phyloP scores from a whole-genome alignment of 2,888 invertebrate species.

The Pachliopta kotzebuea region DNA sequence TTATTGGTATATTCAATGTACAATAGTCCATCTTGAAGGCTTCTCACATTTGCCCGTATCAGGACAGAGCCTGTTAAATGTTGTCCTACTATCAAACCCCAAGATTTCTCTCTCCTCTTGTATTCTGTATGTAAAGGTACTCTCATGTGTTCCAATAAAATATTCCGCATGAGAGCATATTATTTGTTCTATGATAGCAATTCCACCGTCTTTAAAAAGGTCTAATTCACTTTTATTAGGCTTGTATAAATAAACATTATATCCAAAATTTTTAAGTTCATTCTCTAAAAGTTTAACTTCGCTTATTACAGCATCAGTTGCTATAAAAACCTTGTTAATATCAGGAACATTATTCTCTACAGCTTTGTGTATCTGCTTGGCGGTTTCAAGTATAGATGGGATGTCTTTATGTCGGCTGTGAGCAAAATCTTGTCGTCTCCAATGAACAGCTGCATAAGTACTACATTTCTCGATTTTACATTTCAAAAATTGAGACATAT shows the following conservation, averaged over 20 bases:
- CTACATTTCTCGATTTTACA: conserved; percentile 69
- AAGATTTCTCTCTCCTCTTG: conserved; percentile 98
- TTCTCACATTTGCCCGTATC: conserved; percentile 83
- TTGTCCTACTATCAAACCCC: conserved; percentile 88
- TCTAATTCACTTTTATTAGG: conserved; percentile 72
- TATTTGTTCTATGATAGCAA: conserved; percentile 97
- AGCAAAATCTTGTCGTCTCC: conserved; percentile 94
- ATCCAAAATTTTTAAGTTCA: conserved; percentile 58
- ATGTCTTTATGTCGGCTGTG: conserved; percentile 85
- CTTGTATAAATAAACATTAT: conserved; percentile 50
- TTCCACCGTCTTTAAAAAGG: conserved; percentile 87
- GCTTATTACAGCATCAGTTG: conserved; percentile 88
- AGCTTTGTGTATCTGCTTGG: conserved; percentile 84
- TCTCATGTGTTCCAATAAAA: conserved; percentile 96
- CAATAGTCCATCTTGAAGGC: conserved; percentile 89
- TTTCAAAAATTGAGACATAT: conserved; percentile 55
- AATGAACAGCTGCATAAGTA: conserved; percentile 91
- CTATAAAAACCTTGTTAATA: conserved; percentile 84
- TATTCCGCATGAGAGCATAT: conserved; percentile 93
- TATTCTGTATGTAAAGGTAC: conserved; percentile 97
- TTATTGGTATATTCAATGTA: conserved; percentile 63
- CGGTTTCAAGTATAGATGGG: conserved; percentile 89
- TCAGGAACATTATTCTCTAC: conserved; percentile 73
- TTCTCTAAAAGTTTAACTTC: conserved; percentile 74
- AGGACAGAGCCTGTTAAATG: conserved; percentile 93